Base-by-base conservation (phyloP, 2,797 vertebrate species). In the Hippocampus kuda region DNA sequence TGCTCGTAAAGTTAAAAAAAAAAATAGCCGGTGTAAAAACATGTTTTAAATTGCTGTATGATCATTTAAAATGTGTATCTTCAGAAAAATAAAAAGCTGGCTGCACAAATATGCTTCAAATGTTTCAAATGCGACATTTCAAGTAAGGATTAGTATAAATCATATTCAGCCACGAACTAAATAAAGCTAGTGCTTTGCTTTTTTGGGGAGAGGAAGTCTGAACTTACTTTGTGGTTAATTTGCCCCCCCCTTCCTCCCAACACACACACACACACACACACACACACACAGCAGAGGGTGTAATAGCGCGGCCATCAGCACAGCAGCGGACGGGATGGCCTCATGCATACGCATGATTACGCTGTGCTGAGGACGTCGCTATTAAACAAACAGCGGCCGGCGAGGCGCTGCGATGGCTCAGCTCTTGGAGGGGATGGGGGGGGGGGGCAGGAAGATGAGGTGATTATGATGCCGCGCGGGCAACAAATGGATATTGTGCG, bases 351-450 rank as follows among this genome's bases (percentile, higher is more conserved):
- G 68, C 68, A 83, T 41, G 16, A 74, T 75, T 65, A 84, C 71
- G 78, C 76, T 79, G 78, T 69, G 77, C 77, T 78, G 80, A 79
- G 82, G 82, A 78, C 75, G 81, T 80, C 77, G 85, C 82, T 82
- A 84, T 85, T 77, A 79, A 85, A 80, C 74, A 73, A 81, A 81
- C 69, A 76, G 70, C 42, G 67, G 73, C 69, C 70, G 18, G 61
- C n/a, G 22, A 13, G 42, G 42, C 42, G 42, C 63, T 16, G 63
- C 12, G 5, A 65, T 26, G 22, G 4, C 24, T 24, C 63, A 8
- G 7, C 16, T 24, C n/a, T 48, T 44, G 44, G 12, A 7, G 12
- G 13, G 56, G 15, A 11, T 12, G 24, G 57, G 16, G 57, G 16
- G 57, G 15, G 13, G 41, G 12, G 20, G 34, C 20, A 5, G 7